Evolutionary conservation across 1,140 invertebrate species (phyloP).

Genomic region (Caenorhabditis elegans): DNA sequence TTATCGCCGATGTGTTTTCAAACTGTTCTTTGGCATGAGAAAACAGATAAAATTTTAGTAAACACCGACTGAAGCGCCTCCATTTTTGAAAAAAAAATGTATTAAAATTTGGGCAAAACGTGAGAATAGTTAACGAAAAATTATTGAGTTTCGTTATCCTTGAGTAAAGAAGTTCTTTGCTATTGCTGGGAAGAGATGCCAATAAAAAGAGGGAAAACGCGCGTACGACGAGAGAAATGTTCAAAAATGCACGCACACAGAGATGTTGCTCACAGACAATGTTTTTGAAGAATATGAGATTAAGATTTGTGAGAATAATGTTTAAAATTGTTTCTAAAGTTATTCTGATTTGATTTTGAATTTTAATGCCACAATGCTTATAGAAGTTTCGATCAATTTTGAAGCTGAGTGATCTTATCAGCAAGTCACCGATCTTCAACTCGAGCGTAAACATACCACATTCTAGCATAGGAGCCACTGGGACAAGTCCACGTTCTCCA

Average conservation of each 20-base stretch:
- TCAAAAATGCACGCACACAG: constrained; percentile 24
- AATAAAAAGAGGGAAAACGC: background rate
- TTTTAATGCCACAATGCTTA: too few relatives aligned
- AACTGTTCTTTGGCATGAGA: background rate
- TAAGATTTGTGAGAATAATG: too few relatives aligned
- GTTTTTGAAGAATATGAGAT: background rate
- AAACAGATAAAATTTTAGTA: background rate
- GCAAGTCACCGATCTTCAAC: background rate
- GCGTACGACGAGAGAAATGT: background rate
- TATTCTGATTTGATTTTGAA: too few relatives aligned
- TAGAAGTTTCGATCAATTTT: too few relatives aligned
- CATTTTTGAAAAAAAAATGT: too few relatives aligned
- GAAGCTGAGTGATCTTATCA: constrained; percentile 21
- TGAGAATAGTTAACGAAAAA: background rate
- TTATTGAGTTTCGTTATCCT: background rate
- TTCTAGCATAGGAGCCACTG: constrained; percentile 3
- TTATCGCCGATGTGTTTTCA: background rate
- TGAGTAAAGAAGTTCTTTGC: background rate
- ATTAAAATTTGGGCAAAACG: background rate
- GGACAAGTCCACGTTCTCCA: background rate
- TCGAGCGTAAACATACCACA: constrained; percentile 15
- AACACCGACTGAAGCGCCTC: too few relatives aligned
- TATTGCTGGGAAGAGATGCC: background rate
- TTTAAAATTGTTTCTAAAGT: too few relatives aligned
- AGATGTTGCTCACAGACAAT: background rate